Percentiles rank a stretch among this genome's conserved stretches.
These are phyloP conservation scores for Tachycineta bicolor DNA, from an alignment of 2,113 vertebrate genomes.

Conservation along the genomic window DNA sequence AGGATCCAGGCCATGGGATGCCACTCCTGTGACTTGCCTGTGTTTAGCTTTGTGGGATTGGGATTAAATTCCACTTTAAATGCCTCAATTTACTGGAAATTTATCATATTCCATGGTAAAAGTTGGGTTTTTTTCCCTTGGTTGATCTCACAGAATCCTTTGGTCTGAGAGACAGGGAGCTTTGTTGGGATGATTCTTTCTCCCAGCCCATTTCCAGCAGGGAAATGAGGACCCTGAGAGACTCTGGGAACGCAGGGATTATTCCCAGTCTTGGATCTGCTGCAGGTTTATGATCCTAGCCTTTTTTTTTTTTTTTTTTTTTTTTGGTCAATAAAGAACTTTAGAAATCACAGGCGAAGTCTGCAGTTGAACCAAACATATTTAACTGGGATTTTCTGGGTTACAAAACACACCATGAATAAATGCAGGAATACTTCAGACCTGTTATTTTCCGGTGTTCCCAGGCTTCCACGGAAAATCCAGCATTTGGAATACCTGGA, in stretches of 20 bases:
- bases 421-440: neutral
- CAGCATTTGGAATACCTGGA: neutral
- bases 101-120: neutral
- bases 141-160: neutral
- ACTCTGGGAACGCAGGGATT: neutral
- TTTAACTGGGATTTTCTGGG: neutral
- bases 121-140: neutral
- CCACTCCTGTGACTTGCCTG: neutral
- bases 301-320: neutral
- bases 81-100: neutral
- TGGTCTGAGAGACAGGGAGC: neutral
- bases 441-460: neutral
- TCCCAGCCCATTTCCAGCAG: neutral
- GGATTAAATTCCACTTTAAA: neutral
- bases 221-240: neutral
- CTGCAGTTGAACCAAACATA: neutral
- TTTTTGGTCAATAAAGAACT: neutral
- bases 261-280: neutral
- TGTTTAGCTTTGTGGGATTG: neutral
- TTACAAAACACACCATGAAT: neutral
- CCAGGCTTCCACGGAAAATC: neutral
- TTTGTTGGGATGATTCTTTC: neutral
- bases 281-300: neutral
- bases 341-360: neutral
- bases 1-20: neutral